Evolutionary conservation across 2,113 vertebrate species (phyloP), one percentile per base, ranked within the genome.

Genomic region (Onychorhynchus coronatus): DNA sequence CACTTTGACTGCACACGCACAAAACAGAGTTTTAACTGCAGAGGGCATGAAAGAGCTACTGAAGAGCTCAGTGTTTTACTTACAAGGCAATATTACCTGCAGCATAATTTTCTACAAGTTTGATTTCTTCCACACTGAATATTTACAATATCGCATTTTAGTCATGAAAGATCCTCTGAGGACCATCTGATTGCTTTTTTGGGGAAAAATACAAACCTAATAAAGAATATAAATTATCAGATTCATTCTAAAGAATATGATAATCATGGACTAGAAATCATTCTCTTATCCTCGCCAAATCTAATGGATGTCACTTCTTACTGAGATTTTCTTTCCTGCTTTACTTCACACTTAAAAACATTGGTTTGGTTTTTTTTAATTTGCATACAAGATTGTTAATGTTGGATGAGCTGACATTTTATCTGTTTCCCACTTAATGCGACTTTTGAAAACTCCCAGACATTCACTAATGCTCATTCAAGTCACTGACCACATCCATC

Each of bases 11-110:
- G 76, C 72, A 80, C 30, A 93, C 47, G 13, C 47, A 86, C 35
- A 68, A 88, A 86, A 5, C 61, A 67, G 25, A 50, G 30, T 90
- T 94, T 93, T 46, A 90, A 97, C 94, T 90, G 96, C 87, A 97
- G 96, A 88, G 96, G 96, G 97, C 96, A 56, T 71, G 59, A 97
- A 94, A 96, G 92, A 95, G 94, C 96, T 79, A 55, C 78, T 75
- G 87, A 97, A 96, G 28, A 91, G 72, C 33, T 25, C 42, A 47
- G 21, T 19, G 35, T 12, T 92, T 86, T 41, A 42, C 35, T 86
- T 49, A 28, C 28, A 63, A 41, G 42, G 47, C 30, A 11, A 15
- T 61, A 46, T 15, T 91, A 61, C 46, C 85, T 27, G 14, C 67
- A 71, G 41, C 5, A 11, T 14, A 16, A 30, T 63, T 86, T 92